Evolutionary conservation across 2,113 vertebrate genomes (phyloP).

Genomic region (Larimichthys polyactis): DNA sequence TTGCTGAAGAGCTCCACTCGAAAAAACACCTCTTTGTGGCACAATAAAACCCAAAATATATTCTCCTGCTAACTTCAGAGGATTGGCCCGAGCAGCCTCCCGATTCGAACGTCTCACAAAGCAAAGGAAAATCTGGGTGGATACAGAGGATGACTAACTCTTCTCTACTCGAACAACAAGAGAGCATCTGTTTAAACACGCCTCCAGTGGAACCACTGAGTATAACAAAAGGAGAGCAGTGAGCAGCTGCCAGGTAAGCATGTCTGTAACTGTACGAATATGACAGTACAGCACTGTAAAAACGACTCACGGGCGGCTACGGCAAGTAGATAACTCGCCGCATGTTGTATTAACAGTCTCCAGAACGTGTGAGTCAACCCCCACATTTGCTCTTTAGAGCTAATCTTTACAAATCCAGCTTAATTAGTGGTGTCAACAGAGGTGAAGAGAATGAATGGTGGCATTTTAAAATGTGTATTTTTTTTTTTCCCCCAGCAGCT

Average conservation of each 20-base stretch:
- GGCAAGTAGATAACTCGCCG: neutral
- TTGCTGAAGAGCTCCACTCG: neutral
- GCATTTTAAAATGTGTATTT: neutral
- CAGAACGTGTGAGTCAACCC: conserved; percentile 12
- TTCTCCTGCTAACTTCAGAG: neutral
- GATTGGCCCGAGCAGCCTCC: neutral
- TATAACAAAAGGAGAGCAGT: conserved; percentile 18
- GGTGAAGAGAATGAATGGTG: neutral
- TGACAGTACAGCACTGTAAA: conserved; percentile 3
- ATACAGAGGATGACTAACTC: conserved; percentile 3
- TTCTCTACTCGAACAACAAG: neutral
- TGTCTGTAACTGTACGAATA: conserved; percentile 29
- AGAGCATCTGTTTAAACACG: conserved; percentile 49
- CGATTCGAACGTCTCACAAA: neutral
- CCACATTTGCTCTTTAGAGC: neutral
- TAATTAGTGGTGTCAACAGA: neutral
- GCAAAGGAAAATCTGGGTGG: conserved; percentile 23
- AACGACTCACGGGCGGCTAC: neutral
- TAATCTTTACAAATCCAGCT: neutral
- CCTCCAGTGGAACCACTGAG: conserved; percentile 1
- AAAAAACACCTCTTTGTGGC: too few species aligned
- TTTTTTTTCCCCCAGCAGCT: too few species aligned
- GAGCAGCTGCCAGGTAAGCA: conserved; percentile 31
- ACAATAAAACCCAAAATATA: neutral
- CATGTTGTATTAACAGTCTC: neutral